Evolutionary conservation across 1,140 invertebrate genomes (phyloP).

Genomic region (Drosophila paulistorum): DNA sequence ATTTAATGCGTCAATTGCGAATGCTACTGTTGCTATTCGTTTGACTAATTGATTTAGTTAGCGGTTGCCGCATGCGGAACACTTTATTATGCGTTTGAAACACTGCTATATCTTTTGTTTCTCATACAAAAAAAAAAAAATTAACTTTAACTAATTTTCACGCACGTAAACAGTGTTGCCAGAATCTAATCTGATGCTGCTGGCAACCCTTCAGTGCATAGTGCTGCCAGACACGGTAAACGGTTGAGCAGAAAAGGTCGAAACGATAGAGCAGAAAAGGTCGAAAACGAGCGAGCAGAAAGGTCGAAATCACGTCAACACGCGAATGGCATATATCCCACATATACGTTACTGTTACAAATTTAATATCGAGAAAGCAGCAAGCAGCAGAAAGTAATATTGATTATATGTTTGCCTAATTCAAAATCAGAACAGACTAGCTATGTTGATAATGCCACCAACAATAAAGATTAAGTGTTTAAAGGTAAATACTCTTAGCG

Average conservation of each 20-base stretch:
- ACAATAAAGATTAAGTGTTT: slow-evolving; percentile 40
- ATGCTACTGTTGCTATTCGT: slow-evolving; percentile 21
- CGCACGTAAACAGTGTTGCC: slow-evolving; percentile 66
- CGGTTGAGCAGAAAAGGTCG: no score
- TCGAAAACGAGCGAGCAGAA: no score
- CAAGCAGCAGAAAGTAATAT: slow-evolving; percentile 31
- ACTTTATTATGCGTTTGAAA: slow-evolving; percentile 35
- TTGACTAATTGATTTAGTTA: slow-evolving; percentile 37
- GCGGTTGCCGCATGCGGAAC: slow-evolving; percentile 55
- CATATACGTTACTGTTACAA: slow-evolving; percentile 13
- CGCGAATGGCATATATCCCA: no score
- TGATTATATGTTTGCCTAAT: slow-evolving; percentile 55
- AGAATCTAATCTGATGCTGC: slow-evolving; percentile 4
- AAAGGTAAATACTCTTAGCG: slow-evolving; percentile 35
- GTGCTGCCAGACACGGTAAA: not conserved
- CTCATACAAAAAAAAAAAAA: slow-evolving; percentile 62
- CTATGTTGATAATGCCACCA: slow-evolving; percentile 71
- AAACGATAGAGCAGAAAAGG: no score
- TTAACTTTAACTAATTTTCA: slow-evolving; percentile 71
- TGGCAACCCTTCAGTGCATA: not conserved
- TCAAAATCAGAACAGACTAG: slow-evolving; percentile 49
- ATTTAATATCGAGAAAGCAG: not conserved
- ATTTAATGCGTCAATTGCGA: slow-evolving; percentile 4
- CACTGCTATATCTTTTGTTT: slow-evolving; percentile 43
- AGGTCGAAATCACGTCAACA: slow-evolving; percentile 28